Evolutionary conservation across 2,113 vertebrate species (phyloP).

Genomic region (Gnathonemus longibarbis): DNA sequence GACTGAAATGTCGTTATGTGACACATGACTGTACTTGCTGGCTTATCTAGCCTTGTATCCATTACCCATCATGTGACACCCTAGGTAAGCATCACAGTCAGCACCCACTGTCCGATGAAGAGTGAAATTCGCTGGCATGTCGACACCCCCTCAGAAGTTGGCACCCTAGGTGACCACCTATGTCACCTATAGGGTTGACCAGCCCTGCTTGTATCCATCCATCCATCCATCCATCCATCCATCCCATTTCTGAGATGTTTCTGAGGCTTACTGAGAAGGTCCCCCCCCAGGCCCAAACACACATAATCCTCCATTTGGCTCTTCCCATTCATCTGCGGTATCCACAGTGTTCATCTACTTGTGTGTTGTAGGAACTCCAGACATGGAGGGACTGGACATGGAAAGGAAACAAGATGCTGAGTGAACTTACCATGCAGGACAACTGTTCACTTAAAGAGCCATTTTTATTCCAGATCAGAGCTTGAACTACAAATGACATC

Average conservation of each 20-base stretch:
- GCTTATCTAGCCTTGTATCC: background rate
- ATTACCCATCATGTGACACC: background rate
- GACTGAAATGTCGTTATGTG: background rate
- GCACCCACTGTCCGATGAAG: background rate
- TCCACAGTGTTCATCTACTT: background rate
- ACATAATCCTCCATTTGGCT: background rate
- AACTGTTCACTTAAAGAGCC: background rate
- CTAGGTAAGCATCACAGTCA: background rate
- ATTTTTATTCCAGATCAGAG: background rate
- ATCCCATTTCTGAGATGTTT: background rate
- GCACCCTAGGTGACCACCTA: background rate
- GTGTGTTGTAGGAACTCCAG: background rate
- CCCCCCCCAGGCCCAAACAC: background rate
- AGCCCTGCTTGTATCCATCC: background rate
- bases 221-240: background rate
- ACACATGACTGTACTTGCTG: background rate
- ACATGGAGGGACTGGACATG: background rate
- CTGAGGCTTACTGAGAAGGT: background rate
- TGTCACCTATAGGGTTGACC: background rate
- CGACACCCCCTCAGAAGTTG: background rate
- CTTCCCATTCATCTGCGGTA: background rate
- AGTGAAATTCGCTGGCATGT: background rate
- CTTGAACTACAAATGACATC: background rate
- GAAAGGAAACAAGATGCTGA: background rate
- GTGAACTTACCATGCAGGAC: background rate